phyloP scores from a whole-genome alignment of 2,113 vertebrate species.

The Psittacula cyanocephala region DNA sequence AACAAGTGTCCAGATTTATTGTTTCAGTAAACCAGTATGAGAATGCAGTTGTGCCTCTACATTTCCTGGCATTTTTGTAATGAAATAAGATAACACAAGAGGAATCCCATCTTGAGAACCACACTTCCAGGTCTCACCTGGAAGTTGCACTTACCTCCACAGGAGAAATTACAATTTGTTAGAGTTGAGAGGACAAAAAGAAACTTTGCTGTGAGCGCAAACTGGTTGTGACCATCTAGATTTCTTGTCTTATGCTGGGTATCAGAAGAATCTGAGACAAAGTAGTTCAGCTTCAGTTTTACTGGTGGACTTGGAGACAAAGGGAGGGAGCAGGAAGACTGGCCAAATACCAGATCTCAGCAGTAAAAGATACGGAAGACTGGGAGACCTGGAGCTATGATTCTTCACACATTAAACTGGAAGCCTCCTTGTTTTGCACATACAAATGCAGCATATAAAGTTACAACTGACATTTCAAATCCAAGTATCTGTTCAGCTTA shows the following conservation, averaged over 20 bases:
- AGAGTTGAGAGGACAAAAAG: neutral
- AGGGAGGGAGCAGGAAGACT: neutral
- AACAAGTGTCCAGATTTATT: neutral
- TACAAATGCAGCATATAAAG: neutral
- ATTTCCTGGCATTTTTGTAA: neutral
- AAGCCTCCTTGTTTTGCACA: neutral
- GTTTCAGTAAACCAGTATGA: neutral
- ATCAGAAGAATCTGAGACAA: neutral
- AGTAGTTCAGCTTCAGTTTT: neutral
- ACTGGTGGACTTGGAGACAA: neutral
- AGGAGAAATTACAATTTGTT: neutral
- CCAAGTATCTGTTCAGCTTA: neutral
- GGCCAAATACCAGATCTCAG: neutral
- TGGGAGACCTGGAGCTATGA: neutral
- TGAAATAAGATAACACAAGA: neutral
- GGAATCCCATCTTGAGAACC: neutral
- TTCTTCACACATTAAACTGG: neutral
- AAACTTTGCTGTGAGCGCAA: neutral
- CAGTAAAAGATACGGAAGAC: fast-evolving
- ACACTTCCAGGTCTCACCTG: neutral
- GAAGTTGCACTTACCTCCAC: neutral
- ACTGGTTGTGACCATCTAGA: neutral
- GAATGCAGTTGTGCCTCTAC: neutral
- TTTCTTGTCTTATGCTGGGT: neutral
- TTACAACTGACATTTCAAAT: neutral